Conservation (phyloP, 2,888 invertebrate species). For the Subacronicta megacephala region DNA sequence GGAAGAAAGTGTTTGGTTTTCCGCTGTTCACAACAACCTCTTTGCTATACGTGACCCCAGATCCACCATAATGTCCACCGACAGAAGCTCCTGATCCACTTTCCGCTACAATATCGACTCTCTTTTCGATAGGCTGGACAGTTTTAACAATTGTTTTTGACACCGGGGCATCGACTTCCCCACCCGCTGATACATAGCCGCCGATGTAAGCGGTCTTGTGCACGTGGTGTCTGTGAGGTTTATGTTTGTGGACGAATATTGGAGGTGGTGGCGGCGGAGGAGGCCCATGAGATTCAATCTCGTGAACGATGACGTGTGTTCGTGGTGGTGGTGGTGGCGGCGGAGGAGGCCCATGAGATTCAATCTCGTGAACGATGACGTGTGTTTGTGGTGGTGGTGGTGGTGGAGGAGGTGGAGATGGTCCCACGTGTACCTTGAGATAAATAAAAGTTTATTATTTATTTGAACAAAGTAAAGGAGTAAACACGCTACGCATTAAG, state of each 20-base stretch:
- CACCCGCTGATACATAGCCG: conserved; percentile 72
- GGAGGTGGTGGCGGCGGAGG: background rate
- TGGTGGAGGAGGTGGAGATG: conserved; percentile 28
- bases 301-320: conserved; percentile 62
- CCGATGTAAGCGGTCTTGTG: conserved; percentile 75
- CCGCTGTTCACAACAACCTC: conserved; percentile 23
- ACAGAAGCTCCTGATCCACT: conserved; percentile 53
- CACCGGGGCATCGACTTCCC: conserved; percentile 49
- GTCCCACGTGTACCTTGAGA: conserved; percentile 71
- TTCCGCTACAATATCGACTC: conserved; percentile 71
- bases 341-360: background rate
- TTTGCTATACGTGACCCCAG: conserved; percentile 46
- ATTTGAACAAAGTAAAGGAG: background rate
- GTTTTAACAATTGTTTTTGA: conserved; percentile 55
- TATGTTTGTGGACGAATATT: conserved; percentile 72
- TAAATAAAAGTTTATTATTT: conserved; percentile 7
- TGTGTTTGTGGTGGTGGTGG: conserved; percentile 49
- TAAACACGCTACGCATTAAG: no score
- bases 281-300: background rate
- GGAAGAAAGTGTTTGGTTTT: conserved; percentile 79
- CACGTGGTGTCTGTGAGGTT: conserved; percentile 74
- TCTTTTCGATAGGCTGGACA: conserved; percentile 70
- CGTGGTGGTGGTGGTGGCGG: conserved; percentile 42
- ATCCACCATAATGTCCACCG: conserved; percentile 54
- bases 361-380: conserved; percentile 63